phyloP scores from a whole-genome alignment of 2,797 vertebrate genomes.

The Poeciliopsis turneri region DNA sequence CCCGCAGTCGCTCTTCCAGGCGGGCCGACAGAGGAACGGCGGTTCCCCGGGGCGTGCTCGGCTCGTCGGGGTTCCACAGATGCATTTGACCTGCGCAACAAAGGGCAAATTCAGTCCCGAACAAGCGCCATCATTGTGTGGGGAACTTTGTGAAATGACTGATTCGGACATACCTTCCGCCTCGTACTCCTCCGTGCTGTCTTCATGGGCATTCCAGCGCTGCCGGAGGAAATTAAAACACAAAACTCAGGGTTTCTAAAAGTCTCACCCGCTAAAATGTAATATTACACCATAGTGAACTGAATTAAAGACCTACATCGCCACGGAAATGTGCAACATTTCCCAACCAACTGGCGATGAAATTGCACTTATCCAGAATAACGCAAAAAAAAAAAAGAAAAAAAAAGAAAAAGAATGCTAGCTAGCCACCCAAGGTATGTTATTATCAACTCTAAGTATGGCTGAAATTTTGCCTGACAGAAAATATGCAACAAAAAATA shows the following conservation, averaged over 20 bases:
- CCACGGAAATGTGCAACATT: too few species aligned
- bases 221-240: conserved; percentile 38
- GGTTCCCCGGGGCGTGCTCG: conserved; percentile 79
- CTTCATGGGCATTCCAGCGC: conserved; percentile 77
- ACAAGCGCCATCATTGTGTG: neutral
- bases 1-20: conserved; percentile 86
- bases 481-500: too few species aligned
- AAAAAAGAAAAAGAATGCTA: too few species aligned
- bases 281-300: too few species aligned
- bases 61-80: conserved; percentile 96
- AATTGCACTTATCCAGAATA: too few species aligned
- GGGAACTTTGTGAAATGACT: fast-evolving
- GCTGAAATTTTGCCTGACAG: too few species aligned
- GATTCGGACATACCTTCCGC: conserved; percentile 70
- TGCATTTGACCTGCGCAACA: conserved; percentile 86
- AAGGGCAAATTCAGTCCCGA: neutral
- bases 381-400: too few species aligned
- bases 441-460: too few species aligned
- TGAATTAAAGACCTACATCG: too few species aligned
- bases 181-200: conserved; percentile 77
- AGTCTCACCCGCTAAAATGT: too few species aligned
- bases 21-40: conserved; percentile 69
- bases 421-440: too few species aligned
- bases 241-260: neutral
- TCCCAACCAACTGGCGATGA: too few species aligned